A percentile compares a stretch with the other conserved stretches of the same genome.
Conservation (phyloP, 2,113 vertebrate species). For the Stegastes partitus region DNA sequence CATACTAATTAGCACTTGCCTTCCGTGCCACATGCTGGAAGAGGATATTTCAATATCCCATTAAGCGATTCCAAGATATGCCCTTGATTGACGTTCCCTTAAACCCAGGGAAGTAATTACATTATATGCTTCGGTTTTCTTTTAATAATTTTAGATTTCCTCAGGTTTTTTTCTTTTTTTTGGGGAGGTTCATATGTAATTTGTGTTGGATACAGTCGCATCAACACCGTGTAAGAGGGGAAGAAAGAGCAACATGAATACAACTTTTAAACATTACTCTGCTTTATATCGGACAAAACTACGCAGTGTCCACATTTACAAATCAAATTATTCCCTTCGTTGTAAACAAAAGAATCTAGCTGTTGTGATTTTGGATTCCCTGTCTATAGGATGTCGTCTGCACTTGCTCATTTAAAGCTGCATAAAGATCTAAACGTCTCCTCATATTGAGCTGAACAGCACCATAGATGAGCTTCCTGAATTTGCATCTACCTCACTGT, state of each 20-base stretch:
- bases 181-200: constrained; percentile 45
- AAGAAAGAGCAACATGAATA: constrained; percentile 24
- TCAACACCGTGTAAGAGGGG: neutral
- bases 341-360: neutral
- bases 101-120: constrained; percentile 82
- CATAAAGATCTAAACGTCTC: constrained; percentile 29
- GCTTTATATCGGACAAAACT: constrained; percentile 17
- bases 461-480: constrained; percentile 42
- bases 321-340: neutral
- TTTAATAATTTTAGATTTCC: constrained; percentile 77
- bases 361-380: neutral
- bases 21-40: constrained; percentile 80
- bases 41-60: constrained; percentile 87
- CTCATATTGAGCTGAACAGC: constrained; percentile 38
- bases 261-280: constrained; percentile 15
- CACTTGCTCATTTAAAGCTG: constrained; percentile 48
- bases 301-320: constrained; percentile 1
- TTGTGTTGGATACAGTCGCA: constrained; percentile 34
- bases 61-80: constrained; percentile 84
- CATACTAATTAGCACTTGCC: constrained; percentile 85
- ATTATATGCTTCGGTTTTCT: constrained; percentile 82
- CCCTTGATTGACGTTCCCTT: constrained; percentile 83
- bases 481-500: constrained; percentile 33
- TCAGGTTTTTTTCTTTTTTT: no score
- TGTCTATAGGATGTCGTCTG: constrained; percentile 17